Conservation (phyloP, 2,888 invertebrate genomes). For the Oegoconia quadripuncta region DNA sequence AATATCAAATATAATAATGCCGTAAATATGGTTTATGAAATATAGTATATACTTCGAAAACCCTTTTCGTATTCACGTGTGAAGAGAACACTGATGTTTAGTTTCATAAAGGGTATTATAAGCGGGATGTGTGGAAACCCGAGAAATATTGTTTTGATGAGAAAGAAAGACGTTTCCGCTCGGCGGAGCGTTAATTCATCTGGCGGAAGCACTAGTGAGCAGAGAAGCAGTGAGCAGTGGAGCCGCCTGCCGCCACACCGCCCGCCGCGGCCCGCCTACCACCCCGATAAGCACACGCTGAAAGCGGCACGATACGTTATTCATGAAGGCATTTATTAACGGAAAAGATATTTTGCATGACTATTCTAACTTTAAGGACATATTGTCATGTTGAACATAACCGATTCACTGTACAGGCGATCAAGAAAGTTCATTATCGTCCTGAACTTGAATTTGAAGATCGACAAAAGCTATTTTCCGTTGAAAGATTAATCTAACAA, state of each 20-base stretch:
- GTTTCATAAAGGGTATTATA: neutral
- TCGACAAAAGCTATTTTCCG: no score
- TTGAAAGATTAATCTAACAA: no score
- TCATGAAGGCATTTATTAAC: slow-evolving; percentile 10
- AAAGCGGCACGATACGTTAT: slow-evolving; percentile 8
- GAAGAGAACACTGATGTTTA: neutral
- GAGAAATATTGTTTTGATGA: slow-evolving; percentile 42
- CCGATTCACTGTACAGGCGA: no score
- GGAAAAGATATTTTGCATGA: slow-evolving; percentile 4
- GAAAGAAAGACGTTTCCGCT: slow-evolving; percentile 56
- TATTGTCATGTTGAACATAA: no score
- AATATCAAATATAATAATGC: no score
- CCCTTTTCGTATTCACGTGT: no score
- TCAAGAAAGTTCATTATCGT: no score
- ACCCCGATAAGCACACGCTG: slow-evolving; percentile 13
- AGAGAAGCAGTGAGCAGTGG: no score
- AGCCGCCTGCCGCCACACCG: neutral
- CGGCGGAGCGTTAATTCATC: slow-evolving; percentile 54
- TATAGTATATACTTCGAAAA: no score
- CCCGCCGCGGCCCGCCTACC: slow-evolving; percentile 6
- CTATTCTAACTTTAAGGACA: neutral
- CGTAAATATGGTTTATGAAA: no score
- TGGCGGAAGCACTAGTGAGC: slow-evolving; percentile 37
- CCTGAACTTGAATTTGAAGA: no score
- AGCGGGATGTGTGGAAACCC: slow-evolving; percentile 13